phyloP scores from a whole-genome alignment of 2,888 invertebrate genomes.

The Dryobota labecula region DNA sequence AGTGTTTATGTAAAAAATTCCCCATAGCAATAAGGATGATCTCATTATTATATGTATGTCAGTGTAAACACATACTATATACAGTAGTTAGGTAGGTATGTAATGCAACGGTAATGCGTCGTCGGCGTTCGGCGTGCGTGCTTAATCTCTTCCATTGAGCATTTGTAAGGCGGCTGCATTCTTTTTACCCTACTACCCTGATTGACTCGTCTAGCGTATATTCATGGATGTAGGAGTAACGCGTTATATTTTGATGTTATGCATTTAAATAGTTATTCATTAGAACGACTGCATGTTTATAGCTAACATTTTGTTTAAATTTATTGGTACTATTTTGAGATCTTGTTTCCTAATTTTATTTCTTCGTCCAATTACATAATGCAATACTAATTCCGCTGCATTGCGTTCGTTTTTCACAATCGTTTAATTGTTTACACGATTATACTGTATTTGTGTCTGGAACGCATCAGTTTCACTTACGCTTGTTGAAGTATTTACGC shows the following conservation, averaged over 20 bases:
- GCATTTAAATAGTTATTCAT: constrained; percentile 2
- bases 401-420: constrained; percentile 23
- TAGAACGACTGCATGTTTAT: neutral
- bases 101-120: constrained; percentile 71
- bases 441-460: constrained; percentile 50
- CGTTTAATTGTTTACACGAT: constrained; percentile 38
- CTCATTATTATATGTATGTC: constrained; percentile 79
- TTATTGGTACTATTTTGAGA: constrained; percentile 8
- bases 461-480: constrained; percentile 81
- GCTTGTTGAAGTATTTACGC: constrained; percentile 71
- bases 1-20: constrained; percentile 60
- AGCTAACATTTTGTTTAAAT: neutral
- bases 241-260: constrained; percentile 30
- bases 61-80: constrained; percentile 66
- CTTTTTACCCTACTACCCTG: constrained; percentile 70
- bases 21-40: constrained; percentile 72
- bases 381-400: constrained; percentile 6
- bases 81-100: constrained; percentile 50
- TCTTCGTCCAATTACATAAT: constrained; percentile 16
- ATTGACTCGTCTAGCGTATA: constrained; percentile 67
- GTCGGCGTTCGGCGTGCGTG: constrained; percentile 74
- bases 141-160: constrained; percentile 84
- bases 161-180: constrained; percentile 72
- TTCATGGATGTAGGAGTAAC: constrained; percentile 36
- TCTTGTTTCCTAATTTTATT: constrained; percentile 13